phyloP scores from a whole-genome alignment of 2,888 invertebrate genomes.

The Sinelater perroti region DNA sequence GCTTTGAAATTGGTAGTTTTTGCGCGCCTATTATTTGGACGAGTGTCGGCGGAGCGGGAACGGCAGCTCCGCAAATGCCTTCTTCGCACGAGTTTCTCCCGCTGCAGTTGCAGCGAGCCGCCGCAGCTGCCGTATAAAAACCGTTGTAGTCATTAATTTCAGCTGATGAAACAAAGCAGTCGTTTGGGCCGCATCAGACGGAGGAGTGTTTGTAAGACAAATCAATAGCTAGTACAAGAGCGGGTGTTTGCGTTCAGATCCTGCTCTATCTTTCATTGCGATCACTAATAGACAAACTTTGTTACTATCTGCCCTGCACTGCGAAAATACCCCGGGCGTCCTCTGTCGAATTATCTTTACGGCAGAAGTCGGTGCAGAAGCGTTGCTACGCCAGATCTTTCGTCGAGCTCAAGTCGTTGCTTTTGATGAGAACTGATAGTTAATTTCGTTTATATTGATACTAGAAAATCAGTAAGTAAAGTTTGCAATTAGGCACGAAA shows the following conservation, averaged over 20 bases:
- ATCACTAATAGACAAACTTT: slow-evolving; percentile 53
- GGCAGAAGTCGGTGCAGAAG: slow-evolving; percentile 21
- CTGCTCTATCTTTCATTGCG: slow-evolving; percentile 49
- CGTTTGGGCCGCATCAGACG: slow-evolving; percentile 37
- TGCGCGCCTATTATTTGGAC: slow-evolving; percentile 2
- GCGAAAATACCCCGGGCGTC: slow-evolving; percentile 37
- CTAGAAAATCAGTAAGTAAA: no score
- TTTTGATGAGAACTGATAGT: no score
- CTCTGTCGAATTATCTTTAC: slow-evolving; percentile 29
- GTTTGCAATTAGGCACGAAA: no score
- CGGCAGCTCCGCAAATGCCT: neutral
- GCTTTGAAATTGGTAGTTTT: slow-evolving; percentile 31
- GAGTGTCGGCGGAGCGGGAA: neutral
- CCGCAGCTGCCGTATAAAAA: slow-evolving; percentile 23
- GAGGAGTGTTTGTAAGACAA: slow-evolving; percentile 42
- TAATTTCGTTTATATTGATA: no score
- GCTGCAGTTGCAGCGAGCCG: neutral
- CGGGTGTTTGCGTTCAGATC: slow-evolving; percentile 43
- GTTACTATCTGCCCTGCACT: slow-evolving; percentile 46
- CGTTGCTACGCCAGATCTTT: slow-evolving; percentile 13
- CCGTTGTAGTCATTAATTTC: slow-evolving; percentile 42
- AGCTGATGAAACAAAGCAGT: slow-evolving; percentile 41
- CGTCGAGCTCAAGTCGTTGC: no score
- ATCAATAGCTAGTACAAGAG: slow-evolving; percentile 44
- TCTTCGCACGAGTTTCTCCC: neutral